Evolutionary conservation across 2,797 vertebrate genomes (phyloP).

Genomic region (Xenops minutus): DNA sequence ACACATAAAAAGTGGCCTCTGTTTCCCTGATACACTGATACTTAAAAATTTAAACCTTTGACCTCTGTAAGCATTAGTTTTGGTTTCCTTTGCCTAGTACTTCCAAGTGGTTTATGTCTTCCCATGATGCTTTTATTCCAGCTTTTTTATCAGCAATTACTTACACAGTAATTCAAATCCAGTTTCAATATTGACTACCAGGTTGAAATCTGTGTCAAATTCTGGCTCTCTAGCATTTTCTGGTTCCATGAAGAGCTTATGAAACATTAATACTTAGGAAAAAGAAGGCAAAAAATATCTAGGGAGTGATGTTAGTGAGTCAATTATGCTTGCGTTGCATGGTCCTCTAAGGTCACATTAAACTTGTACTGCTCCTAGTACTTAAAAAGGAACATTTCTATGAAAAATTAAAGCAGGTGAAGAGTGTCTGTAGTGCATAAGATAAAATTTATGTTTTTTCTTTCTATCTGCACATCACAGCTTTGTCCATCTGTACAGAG

Average conservation of each 20-base stretch:
- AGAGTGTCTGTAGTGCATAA: neutral
- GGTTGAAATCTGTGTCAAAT: neutral
- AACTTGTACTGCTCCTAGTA: neutral
- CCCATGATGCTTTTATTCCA: neutral
- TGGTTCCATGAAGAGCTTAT: conserved; percentile 29
- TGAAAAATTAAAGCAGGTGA: conserved; percentile 63
- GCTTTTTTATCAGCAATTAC: neutral
- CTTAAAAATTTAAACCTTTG: conserved; percentile 9
- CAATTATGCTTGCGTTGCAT: neutral
- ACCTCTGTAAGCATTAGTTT: conserved; percentile 1
- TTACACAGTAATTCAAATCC: conserved; percentile 8
- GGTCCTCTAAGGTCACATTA: conserved; percentile 17
- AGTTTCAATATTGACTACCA: conserved; percentile 30
- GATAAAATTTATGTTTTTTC: neutral
- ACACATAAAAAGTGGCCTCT: neutral
- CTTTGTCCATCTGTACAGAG: neutral
- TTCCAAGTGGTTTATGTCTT: neutral
- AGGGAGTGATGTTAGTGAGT: neutral
- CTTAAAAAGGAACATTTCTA: conserved; percentile 21
- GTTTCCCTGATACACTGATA: neutral
- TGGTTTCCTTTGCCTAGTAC: neutral
- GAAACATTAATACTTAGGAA: neutral
- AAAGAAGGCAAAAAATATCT: neutral
- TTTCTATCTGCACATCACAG: neutral
- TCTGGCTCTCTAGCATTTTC: neutral